phyloP scores from a whole-genome alignment of 2,888 invertebrate species.

The Linnaemya tessellans region DNA sequence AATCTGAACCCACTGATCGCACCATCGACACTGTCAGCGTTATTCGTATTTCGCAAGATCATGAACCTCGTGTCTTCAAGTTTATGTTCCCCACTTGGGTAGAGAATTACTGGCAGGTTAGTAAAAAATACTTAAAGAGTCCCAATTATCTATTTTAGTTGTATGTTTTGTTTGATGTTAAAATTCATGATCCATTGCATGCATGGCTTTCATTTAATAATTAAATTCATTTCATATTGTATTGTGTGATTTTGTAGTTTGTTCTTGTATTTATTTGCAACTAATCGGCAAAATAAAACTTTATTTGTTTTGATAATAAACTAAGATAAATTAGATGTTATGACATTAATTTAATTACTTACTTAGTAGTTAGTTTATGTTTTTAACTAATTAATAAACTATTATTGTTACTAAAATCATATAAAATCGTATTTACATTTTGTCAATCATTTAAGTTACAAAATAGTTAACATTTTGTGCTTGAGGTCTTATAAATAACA shows the following conservation, averaged over 20 bases:
- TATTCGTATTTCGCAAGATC: slow-evolving; percentile 88
- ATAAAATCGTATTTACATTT: background rate
- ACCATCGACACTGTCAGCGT: slow-evolving; percentile 87
- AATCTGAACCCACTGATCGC: slow-evolving; percentile 87
- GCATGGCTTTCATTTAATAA: slow-evolving; percentile 52
- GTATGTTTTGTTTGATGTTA: slow-evolving; percentile 35
- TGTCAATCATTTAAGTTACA: background rate
- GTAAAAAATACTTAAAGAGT: slow-evolving; percentile 76
- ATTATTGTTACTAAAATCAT: background rate
- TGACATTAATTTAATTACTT: background rate
- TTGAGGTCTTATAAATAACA: too few species aligned
- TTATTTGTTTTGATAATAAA: slow-evolving; percentile 1
- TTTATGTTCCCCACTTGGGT: slow-evolving; percentile 91
- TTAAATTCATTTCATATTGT: slow-evolving; percentile 37
- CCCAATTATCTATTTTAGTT: slow-evolving; percentile 52
- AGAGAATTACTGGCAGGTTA: slow-evolving; percentile 87
- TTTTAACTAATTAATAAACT: background rate
- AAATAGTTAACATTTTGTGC: too few species aligned
- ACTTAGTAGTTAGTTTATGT: background rate
- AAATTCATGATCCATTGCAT: background rate
- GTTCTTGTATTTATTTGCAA: slow-evolving; percentile 24
- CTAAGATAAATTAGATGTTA: background rate
- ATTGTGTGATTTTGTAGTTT: slow-evolving; percentile 12
- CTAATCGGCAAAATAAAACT: slow-evolving; percentile 44
- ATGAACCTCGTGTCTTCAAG: slow-evolving; percentile 90